These are phyloP conservation scores for Sebastes steindachneri DNA, from an alignment of 2,797 vertebrate genomes.

Conservation along the genomic window DNA sequence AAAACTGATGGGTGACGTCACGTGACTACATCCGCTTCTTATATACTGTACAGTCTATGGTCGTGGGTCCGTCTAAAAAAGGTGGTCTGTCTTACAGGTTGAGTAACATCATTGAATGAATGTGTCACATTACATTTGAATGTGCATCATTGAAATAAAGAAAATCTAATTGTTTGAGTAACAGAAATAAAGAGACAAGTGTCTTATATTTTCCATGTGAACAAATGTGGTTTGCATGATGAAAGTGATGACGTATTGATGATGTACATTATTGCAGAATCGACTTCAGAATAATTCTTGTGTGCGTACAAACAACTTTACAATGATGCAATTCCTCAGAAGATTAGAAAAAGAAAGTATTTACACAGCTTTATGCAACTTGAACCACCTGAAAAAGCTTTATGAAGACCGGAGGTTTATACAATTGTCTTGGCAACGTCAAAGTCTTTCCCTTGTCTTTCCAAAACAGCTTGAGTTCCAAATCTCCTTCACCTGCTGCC, in stretches of 20 bases:
- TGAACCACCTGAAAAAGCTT: conserved; percentile 2
- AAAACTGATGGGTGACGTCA: too few relatives aligned
- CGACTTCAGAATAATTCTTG: background rate
- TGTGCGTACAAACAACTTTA: background rate
- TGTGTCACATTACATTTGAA: background rate
- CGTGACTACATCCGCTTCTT: too few relatives aligned
- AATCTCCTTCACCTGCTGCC: conserved; percentile 63
- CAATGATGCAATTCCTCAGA: background rate
- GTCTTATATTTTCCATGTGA: background rate
- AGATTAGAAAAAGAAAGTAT: background rate
- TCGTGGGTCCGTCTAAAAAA: background rate
- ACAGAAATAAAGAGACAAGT: background rate
- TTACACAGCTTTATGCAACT: background rate
- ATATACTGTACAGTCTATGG: too few relatives aligned
- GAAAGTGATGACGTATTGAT: background rate
- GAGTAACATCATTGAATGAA: background rate
- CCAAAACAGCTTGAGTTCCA: conserved; percentile 41
- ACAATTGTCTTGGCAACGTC: background rate
- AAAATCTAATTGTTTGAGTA: background rate
- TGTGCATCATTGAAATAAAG: background rate
- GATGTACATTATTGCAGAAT: background rate
- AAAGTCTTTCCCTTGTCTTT: conserved; percentile 20
- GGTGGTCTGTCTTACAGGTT: background rate
- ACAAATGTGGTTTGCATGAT: background rate
- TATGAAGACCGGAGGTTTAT: conserved; percentile 1